phyloP scores from a whole-genome alignment of 2,797 vertebrate genomes.

The Aulostomus chinensis region DNA sequence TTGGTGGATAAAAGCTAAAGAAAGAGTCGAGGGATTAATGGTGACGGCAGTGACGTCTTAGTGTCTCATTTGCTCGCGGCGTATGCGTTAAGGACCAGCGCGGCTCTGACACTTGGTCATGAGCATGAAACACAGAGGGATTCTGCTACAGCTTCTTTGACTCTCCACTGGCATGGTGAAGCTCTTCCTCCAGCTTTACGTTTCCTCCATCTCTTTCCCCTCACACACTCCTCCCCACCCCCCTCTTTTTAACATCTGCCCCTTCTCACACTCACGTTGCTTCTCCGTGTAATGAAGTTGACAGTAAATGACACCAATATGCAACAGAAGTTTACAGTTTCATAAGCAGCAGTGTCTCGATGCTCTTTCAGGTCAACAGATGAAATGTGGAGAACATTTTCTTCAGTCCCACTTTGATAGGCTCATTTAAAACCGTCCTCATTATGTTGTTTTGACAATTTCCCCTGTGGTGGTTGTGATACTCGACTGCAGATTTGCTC shows the following conservation, averaged over 20 bases:
- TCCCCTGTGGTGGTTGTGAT: slow-evolving; percentile 9
- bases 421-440: neutral
- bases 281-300: slow-evolving; percentile 2
- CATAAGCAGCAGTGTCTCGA: slow-evolving; percentile 4
- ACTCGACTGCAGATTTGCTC: slow-evolving; percentile 32
- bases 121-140: slow-evolving; percentile 25
- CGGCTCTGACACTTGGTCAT: slow-evolving; percentile 20
- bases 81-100: slow-evolving; percentile 41
- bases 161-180: slow-evolving; percentile 8
- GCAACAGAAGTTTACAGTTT: neutral
- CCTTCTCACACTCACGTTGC: slow-evolving; percentile 15
- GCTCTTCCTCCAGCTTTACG: slow-evolving; percentile 14
- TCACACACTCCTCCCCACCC: slow-evolving; percentile 20
- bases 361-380: slow-evolving; percentile 1
- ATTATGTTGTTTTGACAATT: slow-evolving; percentile 9
- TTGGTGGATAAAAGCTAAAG: slow-evolving; percentile 32
- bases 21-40: slow-evolving; percentile 42
- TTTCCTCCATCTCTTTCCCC: neutral
- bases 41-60: slow-evolving; percentile 28
- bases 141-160: slow-evolving; percentile 30
- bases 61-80: slow-evolving; percentile 35
- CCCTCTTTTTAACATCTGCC: slow-evolving; percentile 33
- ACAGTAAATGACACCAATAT: slow-evolving; percentile 2
- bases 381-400: neutral
- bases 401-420: neutral